Percentiles rank a stretch among this genome's conserved stretches.
Conservation (phyloP, 2,113 vertebrate species). For the Mustelus asterias region DNA sequence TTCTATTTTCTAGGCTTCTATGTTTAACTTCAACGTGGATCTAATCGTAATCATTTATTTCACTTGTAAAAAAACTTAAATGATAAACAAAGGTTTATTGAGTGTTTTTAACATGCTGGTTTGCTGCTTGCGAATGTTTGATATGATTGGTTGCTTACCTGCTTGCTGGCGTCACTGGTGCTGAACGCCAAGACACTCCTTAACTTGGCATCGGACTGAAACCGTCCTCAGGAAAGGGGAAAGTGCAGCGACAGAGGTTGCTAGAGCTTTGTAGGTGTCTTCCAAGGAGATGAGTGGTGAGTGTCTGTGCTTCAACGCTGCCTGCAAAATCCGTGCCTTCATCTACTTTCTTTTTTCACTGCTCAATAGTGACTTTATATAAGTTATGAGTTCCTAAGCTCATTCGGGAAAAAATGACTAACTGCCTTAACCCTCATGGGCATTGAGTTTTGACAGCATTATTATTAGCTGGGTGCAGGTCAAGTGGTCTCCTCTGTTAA, state of each 20-base stretch:
- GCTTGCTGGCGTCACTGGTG: no score
- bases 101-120: no score
- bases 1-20: no score
- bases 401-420: not conserved
- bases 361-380: not conserved
- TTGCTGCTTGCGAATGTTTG: no score
- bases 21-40: no score
- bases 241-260: not conserved
- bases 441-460: not conserved
- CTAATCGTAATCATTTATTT: no score
- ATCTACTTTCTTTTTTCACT: not conserved
- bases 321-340: not conserved
- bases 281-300: not conserved
- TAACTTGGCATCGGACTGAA: no score
- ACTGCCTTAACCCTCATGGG: not conserved
- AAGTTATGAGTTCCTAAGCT: not conserved
- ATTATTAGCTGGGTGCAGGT: not conserved
- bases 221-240: no score
- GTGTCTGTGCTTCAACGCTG: not conserved
- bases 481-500: not conserved
- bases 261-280: not conserved
- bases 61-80: no score
- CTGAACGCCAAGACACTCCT: no score
- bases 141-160: no score
- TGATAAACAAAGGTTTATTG: no score